These are phyloP conservation scores for Augochlorella aurata DNA, from an alignment of 2,888 invertebrate species.

Conservation along the genomic window DNA sequence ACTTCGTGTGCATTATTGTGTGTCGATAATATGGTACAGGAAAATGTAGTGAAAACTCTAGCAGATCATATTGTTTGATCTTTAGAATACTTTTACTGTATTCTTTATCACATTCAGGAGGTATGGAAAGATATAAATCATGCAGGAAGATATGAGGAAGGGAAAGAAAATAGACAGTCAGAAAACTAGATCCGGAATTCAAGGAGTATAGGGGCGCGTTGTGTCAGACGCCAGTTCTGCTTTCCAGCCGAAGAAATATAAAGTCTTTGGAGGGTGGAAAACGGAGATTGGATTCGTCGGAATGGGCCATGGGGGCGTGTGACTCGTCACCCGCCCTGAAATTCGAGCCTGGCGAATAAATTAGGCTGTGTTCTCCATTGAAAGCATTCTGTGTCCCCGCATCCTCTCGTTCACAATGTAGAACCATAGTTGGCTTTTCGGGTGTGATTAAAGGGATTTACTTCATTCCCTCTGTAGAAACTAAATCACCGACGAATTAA, in stretches of 20 bases:
- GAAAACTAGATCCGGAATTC: slow-evolving; percentile 2
- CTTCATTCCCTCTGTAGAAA: neutral
- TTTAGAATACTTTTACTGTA: neutral
- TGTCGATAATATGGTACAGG: neutral
- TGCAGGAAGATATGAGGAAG: neutral
- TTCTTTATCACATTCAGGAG: neutral
- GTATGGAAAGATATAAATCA: neutral
- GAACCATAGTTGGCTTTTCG: slow-evolving; percentile 11
- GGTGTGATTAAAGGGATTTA: slow-evolving; percentile 35
- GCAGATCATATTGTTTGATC: neutral
- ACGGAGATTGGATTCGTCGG: slow-evolving; percentile 58
- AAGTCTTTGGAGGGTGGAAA: slow-evolving; percentile 29
- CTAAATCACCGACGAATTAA: slow-evolving; percentile 41
- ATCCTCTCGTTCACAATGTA: slow-evolving; percentile 21
- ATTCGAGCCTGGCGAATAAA: slow-evolving; percentile 57
- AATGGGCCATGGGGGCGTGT: slow-evolving; percentile 38
- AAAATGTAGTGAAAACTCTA: neutral
- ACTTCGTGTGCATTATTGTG: neutral
- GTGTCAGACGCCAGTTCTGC: slow-evolving; percentile 1
- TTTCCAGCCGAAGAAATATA: slow-evolving; percentile 2
- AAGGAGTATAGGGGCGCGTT: neutral
- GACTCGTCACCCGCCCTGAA: slow-evolving; percentile 49
- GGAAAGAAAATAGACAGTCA: neutral
- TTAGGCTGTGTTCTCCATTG: slow-evolving; percentile 40
- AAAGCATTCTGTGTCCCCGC: slow-evolving; percentile 34